Evolutionary conservation across 2,113 vertebrate genomes (phyloP).

Genomic region (Empidonax alnorum): DNA sequence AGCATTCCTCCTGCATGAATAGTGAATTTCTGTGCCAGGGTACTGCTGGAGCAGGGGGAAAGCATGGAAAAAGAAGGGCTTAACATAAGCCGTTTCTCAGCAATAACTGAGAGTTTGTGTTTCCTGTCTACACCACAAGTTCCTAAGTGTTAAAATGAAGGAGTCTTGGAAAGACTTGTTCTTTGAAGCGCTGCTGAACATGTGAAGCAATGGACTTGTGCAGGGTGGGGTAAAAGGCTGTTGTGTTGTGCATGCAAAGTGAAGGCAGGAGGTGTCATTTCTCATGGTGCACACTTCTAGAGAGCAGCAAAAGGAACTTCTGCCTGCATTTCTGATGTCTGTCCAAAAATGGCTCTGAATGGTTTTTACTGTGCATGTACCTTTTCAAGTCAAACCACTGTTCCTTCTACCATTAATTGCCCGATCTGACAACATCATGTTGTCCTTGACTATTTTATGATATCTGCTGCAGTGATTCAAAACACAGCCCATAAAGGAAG

Average conservation of each 20-base stretch:
- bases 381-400: neutral
- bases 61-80: neutral
- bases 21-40: neutral
- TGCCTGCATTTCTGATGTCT: neutral
- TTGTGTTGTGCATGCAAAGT: accelerated
- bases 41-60: neutral
- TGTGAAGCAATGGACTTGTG: accelerated
- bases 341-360: neutral
- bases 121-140: neutral
- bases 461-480: neutral
- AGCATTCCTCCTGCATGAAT: neutral
- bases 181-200: neutral
- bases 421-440: accelerated
- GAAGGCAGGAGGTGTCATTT: neutral
- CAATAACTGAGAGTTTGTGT: neutral
- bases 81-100: neutral
- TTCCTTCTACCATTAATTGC: neutral
- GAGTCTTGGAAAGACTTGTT: neutral
- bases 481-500: neutral
- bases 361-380: neutral
- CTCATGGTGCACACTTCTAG: accelerated
- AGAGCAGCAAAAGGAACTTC: neutral
- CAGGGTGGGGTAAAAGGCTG: neutral
- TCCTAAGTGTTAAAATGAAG: neutral
- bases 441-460: neutral